Conservation (phyloP, 1,140 invertebrate species). For the Drosophila navojoa region DNA sequence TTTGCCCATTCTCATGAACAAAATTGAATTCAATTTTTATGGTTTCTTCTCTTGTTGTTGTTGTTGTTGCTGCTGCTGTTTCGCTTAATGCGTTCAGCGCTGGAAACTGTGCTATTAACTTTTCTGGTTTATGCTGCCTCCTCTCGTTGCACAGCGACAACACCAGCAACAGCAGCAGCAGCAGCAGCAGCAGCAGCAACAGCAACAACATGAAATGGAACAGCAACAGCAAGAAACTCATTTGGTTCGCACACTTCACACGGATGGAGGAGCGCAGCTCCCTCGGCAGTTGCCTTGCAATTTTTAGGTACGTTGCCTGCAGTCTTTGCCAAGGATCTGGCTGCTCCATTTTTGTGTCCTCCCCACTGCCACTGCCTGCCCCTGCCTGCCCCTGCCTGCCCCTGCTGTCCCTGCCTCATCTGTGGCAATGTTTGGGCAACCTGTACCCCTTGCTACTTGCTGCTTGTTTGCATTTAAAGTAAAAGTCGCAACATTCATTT, state of each 20-base stretch:
- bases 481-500: slow-evolving; percentile 53
- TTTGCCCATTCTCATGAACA: slow-evolving; percentile 39
- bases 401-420: not conserved
- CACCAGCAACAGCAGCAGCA: slow-evolving; percentile 22
- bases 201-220: slow-evolving; percentile 13
- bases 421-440: slow-evolving; percentile 7
- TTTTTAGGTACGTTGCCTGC: slow-evolving; percentile 20
- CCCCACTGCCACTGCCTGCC: not conserved
- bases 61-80: not conserved
- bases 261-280: slow-evolving; percentile 5
- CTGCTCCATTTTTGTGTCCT: slow-evolving; percentile 32
- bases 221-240: slow-evolving; percentile 34
- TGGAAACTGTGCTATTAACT: slow-evolving; percentile 62
- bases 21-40: slow-evolving; percentile 73
- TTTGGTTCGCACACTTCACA: slow-evolving; percentile 61
- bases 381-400: not conserved
- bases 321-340: slow-evolving; percentile 44
- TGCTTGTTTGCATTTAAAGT: slow-evolving; percentile 62
- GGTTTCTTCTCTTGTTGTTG: not conserved
- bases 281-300: slow-evolving; percentile 25
- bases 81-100: slow-evolving; percentile 62
- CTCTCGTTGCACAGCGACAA: slow-evolving; percentile 14
- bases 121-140: slow-evolving; percentile 23
- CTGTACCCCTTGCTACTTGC: slow-evolving; percentile 7
- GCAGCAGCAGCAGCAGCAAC: slow-evolving; percentile 12